phyloP scores from a whole-genome alignment of 2,797 vertebrate genomes.

The Anas capensis region DNA sequence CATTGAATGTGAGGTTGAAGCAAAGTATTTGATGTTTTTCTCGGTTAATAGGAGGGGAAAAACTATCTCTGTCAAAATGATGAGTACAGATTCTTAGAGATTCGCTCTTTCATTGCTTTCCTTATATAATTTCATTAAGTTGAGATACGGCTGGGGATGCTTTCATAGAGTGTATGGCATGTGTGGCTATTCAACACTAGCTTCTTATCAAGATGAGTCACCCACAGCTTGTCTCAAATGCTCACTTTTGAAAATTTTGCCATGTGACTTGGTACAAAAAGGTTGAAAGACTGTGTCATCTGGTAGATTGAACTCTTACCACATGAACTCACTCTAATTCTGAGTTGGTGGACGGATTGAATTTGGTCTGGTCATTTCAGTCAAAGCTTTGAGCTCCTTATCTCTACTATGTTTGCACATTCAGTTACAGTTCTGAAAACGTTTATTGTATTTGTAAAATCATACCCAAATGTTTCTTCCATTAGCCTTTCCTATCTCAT shows the following conservation, averaged over 20 bases:
- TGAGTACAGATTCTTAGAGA: not conserved
- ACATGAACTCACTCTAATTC: not conserved
- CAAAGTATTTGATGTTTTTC: not conserved
- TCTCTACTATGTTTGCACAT: not conserved
- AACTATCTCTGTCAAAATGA: not conserved
- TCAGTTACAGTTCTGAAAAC: not conserved
- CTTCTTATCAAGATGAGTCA: not conserved
- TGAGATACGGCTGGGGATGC: not conserved
- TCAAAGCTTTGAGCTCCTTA: not conserved
- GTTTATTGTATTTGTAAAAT: not conserved
- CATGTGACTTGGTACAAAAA: not conserved
- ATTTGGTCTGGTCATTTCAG: not conserved
- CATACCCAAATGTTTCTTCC: not conserved
- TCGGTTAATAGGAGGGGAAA: not conserved
- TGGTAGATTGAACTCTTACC: not conserved
- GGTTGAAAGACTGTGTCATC: not conserved
- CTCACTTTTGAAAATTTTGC: not conserved
- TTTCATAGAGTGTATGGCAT: not conserved
- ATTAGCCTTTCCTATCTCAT: not conserved
- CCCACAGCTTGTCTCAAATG: not conserved
- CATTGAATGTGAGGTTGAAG: not conserved
- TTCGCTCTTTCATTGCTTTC: not conserved
- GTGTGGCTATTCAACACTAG: not conserved
- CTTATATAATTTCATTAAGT: not conserved
- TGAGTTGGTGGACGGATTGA: not conserved